These are phyloP conservation scores for Oreortyx pictus DNA, from an alignment of 2,797 vertebrate genomes.

Conservation along the genomic window DNA sequence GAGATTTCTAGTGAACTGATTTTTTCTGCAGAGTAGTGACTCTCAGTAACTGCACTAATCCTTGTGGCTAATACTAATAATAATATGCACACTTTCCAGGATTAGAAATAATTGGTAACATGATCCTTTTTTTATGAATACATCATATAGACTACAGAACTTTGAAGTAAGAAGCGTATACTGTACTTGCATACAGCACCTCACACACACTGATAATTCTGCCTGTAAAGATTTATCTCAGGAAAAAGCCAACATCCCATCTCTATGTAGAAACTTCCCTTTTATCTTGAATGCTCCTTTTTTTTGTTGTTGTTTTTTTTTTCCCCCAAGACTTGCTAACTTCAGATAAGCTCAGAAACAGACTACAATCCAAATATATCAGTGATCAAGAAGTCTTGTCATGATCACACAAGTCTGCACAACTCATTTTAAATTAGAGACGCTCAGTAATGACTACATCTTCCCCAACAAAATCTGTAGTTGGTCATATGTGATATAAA, in stretches of 20 bases:
- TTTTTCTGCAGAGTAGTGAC: constrained; percentile 5
- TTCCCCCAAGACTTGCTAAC: neutral
- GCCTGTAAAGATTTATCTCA: neutral
- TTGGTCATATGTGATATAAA: neutral
- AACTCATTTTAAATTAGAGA: neutral
- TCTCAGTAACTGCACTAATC: neutral
- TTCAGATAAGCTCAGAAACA: neutral
- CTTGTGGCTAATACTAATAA: neutral
- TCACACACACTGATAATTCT: neutral
- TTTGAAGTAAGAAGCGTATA: neutral
- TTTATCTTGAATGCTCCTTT: neutral
- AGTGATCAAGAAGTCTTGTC: neutral
- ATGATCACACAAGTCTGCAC: neutral
- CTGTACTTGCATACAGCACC: neutral
- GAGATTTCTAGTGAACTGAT: neutral
- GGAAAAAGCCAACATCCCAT: neutral
- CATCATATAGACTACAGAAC: neutral
- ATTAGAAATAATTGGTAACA: constrained; percentile 57
- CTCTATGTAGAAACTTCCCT: neutral
- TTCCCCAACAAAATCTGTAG: neutral
- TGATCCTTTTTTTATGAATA: constrained; percentile 1
- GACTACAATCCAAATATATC: neutral
- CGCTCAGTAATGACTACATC: neutral
- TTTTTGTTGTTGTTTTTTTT: neutral
- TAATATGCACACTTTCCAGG: neutral